A percentile compares a stretch with the other conserved stretches of the same genome.
phyloP scores from a whole-genome alignment of 2,888 invertebrate species.

The Lordiphosa andalusiaca region DNA sequence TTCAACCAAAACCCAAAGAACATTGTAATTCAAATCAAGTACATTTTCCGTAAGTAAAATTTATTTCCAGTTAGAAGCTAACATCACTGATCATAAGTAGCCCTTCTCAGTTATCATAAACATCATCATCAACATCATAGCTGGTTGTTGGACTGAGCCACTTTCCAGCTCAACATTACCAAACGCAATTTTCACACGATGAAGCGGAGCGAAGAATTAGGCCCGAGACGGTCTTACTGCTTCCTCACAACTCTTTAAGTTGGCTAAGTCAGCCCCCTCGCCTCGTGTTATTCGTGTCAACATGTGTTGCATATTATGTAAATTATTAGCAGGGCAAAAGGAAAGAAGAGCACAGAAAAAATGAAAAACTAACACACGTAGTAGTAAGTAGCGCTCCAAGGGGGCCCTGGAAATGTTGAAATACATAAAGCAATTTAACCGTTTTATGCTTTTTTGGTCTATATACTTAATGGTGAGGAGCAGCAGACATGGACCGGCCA shows the following conservation, averaged over 20 bases:
- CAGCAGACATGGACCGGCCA: neutral
- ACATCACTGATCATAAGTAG: slow-evolving; percentile 6
- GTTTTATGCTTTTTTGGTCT: slow-evolving; percentile 54
- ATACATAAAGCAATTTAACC: slow-evolving; percentile 72
- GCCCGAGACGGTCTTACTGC: neutral
- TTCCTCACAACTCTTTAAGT: neutral
- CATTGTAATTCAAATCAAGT: too few species aligned
- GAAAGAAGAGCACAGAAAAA: slow-evolving; percentile 10
- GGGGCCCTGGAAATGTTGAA: slow-evolving; percentile 58
- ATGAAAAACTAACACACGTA: slow-evolving; percentile 14
- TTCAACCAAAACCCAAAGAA: too few species aligned
- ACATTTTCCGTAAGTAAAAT: neutral
- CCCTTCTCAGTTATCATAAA: slow-evolving; percentile 5
- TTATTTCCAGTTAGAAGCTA: slow-evolving; percentile 25
- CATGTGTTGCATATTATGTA: slow-evolving; percentile 71
- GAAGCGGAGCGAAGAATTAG: slow-evolving; percentile 14
- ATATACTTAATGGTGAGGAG: slow-evolving; percentile 3
- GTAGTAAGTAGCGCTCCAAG: slow-evolving; percentile 51
- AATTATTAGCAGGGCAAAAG: slow-evolving; percentile 61
- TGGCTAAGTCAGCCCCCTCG: slow-evolving; percentile 5
- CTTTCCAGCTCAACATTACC: slow-evolving; percentile 14
- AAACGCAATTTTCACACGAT: slow-evolving; percentile 38
- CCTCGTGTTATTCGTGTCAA: slow-evolving; percentile 58
- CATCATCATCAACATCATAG: slow-evolving; percentile 7
- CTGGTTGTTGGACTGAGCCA: slow-evolving; percentile 10